A percentile compares a stretch with the other conserved stretches of the same genome.
Evolutionary conservation across 2,113 vertebrate species (phyloP).

Genomic region (Holacanthus passer): DNA sequence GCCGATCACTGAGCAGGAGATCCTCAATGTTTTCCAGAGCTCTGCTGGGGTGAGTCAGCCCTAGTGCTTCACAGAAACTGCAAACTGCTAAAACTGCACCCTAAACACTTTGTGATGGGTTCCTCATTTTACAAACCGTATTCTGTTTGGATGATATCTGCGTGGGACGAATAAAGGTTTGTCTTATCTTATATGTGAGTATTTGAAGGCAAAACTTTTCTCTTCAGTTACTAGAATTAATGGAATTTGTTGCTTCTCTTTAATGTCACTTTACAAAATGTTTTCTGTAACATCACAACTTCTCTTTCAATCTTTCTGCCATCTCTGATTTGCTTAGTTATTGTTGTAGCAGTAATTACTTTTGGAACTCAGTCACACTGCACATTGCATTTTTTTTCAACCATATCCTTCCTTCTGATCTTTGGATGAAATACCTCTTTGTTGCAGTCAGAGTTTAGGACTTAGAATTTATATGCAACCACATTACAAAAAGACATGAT

Average conservation of each 20-base stretch:
- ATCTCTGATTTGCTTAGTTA: background rate
- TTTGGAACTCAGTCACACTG: background rate
- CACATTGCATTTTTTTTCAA: background rate
- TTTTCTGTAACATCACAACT: background rate
- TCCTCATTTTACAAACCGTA: background rate
- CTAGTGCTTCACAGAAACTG: background rate
- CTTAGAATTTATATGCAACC: background rate
- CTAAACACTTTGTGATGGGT: background rate
- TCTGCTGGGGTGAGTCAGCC: constrained; percentile 85
- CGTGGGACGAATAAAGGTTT: too few species aligned
- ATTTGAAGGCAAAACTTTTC: background rate
- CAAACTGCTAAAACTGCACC: background rate
- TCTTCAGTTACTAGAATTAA: too few species aligned
- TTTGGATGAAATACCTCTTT: background rate
- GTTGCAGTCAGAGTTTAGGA: background rate
- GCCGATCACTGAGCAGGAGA: constrained; percentile 97
- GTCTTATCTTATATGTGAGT: background rate
- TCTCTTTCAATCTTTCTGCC: background rate
- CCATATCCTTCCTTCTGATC: background rate
- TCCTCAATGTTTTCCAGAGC: constrained; percentile 93
- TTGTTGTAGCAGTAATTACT: background rate
- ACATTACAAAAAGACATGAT: background rate
- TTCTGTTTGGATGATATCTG: background rate
- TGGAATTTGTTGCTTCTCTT: background rate
- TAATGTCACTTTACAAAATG: background rate